Evolutionary conservation across 2,888 invertebrate genomes (phyloP).

Genomic region (Mechanitis mazaeus): DNA sequence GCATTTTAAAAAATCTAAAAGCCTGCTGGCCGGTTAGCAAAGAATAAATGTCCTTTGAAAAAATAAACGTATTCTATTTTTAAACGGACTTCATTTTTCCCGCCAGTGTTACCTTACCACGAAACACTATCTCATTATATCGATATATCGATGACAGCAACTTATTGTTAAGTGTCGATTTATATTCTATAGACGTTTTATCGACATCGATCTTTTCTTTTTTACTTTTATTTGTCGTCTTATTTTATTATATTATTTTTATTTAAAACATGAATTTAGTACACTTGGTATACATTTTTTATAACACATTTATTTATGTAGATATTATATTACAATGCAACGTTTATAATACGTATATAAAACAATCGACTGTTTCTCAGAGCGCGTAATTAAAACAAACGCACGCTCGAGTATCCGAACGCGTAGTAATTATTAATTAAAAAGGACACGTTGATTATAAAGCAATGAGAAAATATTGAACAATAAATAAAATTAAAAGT

Average conservation of each 20-base stretch:
- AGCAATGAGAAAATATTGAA: too few species aligned
- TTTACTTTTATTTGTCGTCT: not conserved
- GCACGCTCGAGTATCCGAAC: constrained; percentile 16
- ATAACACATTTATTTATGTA: too few species aligned
- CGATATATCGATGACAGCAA: constrained; percentile 20
- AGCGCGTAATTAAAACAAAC: constrained; percentile 17
- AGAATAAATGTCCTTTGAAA: constrained; percentile 48
- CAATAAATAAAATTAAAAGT: too few species aligned
- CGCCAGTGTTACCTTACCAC: constrained; percentile 16
- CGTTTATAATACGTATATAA: too few species aligned
- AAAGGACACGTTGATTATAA: too few species aligned
- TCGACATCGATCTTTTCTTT: constrained; percentile 3
- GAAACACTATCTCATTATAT: constrained; percentile 13
- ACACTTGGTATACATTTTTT: too few species aligned
- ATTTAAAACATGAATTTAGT: too few species aligned
- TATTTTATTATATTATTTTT: too few species aligned
- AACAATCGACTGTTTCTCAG: not conserved
- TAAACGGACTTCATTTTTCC: constrained; percentile 51
- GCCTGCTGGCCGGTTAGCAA: constrained; percentile 32
- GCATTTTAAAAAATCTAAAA: constrained; percentile 27
- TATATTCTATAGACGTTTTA: constrained; percentile 6
- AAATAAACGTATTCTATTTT: constrained; percentile 51
- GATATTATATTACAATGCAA: too few species aligned
- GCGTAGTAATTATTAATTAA: constrained; percentile 1
- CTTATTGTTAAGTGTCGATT: constrained; percentile 11